phyloP scores from a whole-genome alignment of 2,888 invertebrate genomes.

The Linyphia triangularis region DNA sequence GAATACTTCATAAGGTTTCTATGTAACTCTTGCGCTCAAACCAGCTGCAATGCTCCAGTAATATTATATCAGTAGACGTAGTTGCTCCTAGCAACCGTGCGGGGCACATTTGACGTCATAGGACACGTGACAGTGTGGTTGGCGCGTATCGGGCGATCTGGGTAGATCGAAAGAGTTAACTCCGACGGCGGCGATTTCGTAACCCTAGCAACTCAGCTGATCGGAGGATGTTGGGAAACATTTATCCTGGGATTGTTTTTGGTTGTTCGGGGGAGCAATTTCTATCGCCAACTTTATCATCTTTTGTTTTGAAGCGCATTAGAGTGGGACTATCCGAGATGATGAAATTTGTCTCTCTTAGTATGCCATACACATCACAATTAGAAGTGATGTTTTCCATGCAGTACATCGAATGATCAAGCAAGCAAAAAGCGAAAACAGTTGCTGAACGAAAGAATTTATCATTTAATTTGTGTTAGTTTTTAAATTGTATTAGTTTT shows the following conservation, averaged over 20 bases:
- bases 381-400: no score
- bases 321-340: neutral
- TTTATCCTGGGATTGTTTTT: neutral
- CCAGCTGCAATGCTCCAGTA: slow-evolving; percentile 70
- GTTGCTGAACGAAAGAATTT: no score
- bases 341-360: neutral
- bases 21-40: slow-evolving; percentile 50
- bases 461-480: no score
- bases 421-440: no score
- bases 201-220: slow-evolving; percentile 40
- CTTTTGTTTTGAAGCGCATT: neutral
- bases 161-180: slow-evolving; percentile 51
- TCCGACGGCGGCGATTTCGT: neutral
- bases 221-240: neutral
- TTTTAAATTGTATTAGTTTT: no score
- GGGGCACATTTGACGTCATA: slow-evolving; percentile 73
- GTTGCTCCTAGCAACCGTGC: slow-evolving; percentile 74
- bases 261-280: neutral
- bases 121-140: slow-evolving; percentile 71
- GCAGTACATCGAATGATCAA: no score
- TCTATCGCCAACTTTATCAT: neutral
- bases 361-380: no score
- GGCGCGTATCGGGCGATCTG: slow-evolving; percentile 64
- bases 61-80: slow-evolving; percentile 75
- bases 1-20: slow-evolving; percentile 68